phyloP scores from a whole-genome alignment of 2,797 vertebrate genomes.

The Cottoperca gobio region DNA sequence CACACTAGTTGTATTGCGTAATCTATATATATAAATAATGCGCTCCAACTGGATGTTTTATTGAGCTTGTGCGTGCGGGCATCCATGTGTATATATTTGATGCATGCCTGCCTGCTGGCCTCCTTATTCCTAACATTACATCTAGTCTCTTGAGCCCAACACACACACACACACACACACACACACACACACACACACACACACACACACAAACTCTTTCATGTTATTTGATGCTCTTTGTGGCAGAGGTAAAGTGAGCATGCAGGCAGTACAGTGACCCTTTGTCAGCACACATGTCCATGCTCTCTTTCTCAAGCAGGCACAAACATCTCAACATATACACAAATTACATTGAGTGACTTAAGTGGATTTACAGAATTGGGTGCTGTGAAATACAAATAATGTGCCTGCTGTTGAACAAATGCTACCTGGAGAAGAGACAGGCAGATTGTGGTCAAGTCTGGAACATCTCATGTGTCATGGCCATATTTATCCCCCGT shows the following conservation, averaged over 20 bases:
- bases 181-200: slow-evolving; percentile 10
- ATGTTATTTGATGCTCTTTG: slow-evolving; percentile 62
- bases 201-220: slow-evolving; percentile 8
- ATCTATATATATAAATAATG: slow-evolving; percentile 51
- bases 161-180: not conserved
- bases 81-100: slow-evolving; percentile 46
- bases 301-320: slow-evolving; percentile 20
- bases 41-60: slow-evolving; percentile 36
- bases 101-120: slow-evolving; percentile 50
- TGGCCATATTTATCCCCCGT: slow-evolving; percentile 74
- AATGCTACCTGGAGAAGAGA: slow-evolving; percentile 71
- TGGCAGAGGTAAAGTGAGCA: slow-evolving; percentile 52
- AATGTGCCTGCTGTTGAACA: slow-evolving; percentile 69
- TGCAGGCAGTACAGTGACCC: slow-evolving; percentile 49
- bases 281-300: slow-evolving; percentile 47
- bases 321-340: not conserved
- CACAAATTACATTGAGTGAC: slow-evolving; percentile 33
- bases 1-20: slow-evolving; percentile 39
- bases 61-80: slow-evolving; percentile 38
- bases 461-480: slow-evolving; percentile 81
- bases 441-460: slow-evolving; percentile 75
- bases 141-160: slow-evolving; percentile 18
- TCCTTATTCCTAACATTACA: slow-evolving; percentile 55
- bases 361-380: slow-evolving; percentile 69
- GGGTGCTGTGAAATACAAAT: slow-evolving; percentile 72